These are phyloP conservation scores for Conops quadrifasciatus DNA, from an alignment of 2,888 invertebrate species.

Conservation along the genomic window DNA sequence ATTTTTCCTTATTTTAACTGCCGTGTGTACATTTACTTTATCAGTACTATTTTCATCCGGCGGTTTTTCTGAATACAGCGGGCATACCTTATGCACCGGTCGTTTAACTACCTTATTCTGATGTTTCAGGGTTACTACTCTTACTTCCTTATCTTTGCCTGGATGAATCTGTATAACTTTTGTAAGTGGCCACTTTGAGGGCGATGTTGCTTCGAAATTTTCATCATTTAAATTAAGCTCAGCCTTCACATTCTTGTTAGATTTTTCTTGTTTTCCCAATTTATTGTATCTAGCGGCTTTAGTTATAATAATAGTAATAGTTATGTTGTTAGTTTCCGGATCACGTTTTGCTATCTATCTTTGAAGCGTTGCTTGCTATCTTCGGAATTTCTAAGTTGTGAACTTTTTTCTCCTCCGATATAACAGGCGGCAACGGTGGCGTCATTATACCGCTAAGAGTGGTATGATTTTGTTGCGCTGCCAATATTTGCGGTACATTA, in stretches of 20 bases:
- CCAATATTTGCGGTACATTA: too few species aligned
- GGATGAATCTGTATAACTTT: conserved; percentile 23
- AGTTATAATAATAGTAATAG: too few species aligned
- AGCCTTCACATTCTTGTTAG: conserved; percentile 46
- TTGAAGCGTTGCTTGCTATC: too few species aligned
- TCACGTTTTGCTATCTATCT: too few species aligned
- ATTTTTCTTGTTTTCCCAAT: too few species aligned
- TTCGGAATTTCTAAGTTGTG: too few species aligned
- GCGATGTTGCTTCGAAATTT: conserved; percentile 51
- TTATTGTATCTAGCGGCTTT: conserved; percentile 49
- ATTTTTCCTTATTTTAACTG: not conserved
- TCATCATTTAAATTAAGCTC: conserved; percentile 65
- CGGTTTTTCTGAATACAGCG: conserved; percentile 7
- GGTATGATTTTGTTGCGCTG: too few species aligned
- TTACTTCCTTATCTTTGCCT: conserved; percentile 24
- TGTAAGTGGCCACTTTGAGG: conserved; percentile 5
- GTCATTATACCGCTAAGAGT: too few species aligned
- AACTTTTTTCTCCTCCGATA: too few species aligned
- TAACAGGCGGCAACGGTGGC: too few species aligned
- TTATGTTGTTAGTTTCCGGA: not conserved
- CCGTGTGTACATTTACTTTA: not conserved
- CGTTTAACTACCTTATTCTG: too few species aligned
- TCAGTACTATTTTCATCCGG: not conserved
- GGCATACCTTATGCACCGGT: conserved; percentile 31
- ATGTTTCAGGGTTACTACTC: too few species aligned